phyloP scores from a whole-genome alignment of 2,888 invertebrate genomes.

The Meta bourneti region DNA sequence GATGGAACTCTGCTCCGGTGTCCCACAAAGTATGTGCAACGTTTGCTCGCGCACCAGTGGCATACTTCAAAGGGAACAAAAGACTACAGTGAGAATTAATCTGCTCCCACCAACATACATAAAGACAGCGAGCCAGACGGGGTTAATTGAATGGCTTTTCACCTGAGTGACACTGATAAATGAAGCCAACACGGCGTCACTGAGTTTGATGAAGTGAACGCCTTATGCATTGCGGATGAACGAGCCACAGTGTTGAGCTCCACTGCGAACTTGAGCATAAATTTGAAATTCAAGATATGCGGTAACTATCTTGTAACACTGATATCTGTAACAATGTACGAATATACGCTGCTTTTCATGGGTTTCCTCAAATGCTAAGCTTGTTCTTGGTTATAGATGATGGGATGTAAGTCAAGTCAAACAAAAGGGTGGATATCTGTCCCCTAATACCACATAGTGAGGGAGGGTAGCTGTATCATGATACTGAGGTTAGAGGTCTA shows the following conservation, averaged over 20 bases:
- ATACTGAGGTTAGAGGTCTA: too few relatives aligned
- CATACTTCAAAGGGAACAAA: background rate
- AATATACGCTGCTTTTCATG: background rate
- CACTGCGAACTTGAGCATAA: background rate
- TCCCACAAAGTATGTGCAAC: too few relatives aligned
- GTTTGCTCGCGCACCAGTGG: too few relatives aligned
- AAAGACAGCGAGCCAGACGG: background rate
- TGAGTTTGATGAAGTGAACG: background rate
- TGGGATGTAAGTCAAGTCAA: too few relatives aligned
- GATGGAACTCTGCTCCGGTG: too few relatives aligned
- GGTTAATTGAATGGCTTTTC: slow-evolving; percentile 9
- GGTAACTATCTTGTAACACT: background rate
- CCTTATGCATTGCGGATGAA: background rate
- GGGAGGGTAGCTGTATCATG: too few relatives aligned
- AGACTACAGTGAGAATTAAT: background rate
- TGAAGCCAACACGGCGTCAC: background rate
- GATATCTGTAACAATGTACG: background rate
- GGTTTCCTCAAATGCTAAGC: too few relatives aligned
- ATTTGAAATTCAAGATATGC: background rate
- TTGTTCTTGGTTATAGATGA: too few relatives aligned
- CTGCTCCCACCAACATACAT: background rate
- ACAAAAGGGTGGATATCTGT: too few relatives aligned
- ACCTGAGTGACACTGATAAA: slow-evolving; percentile 9
- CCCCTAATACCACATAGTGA: too few relatives aligned
- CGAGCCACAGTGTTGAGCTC: background rate